Evolutionary conservation across 2,113 vertebrate genomes (phyloP).

Genomic region (Percina caprodes): DNA sequence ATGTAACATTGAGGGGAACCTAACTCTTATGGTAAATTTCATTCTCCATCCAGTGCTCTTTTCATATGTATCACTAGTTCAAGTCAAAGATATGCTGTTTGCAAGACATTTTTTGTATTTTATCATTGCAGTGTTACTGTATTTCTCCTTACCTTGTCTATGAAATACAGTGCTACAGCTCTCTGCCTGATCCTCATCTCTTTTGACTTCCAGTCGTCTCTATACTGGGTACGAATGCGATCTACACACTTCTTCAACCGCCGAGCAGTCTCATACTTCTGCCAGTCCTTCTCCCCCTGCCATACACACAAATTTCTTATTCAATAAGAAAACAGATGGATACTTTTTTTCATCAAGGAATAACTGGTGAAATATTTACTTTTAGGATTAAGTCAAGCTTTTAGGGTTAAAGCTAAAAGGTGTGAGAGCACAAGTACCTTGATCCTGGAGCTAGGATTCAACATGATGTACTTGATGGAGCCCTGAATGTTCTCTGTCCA

Average conservation of each 20-base stretch:
- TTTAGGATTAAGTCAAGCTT: neutral
- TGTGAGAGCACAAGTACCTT: slow-evolving; percentile 84
- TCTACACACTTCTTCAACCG: slow-evolving; percentile 95
- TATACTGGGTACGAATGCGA: slow-evolving; percentile 91
- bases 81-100: neutral
- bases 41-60: neutral
- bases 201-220: slow-evolving; percentile 98
- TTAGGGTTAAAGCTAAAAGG: neutral
- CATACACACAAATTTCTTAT: slow-evolving; percentile 4
- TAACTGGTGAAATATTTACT: neutral
- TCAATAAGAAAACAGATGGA: neutral
- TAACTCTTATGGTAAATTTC: neutral
- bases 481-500: slow-evolving; percentile 99
- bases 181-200: slow-evolving; percentile 98
- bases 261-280: slow-evolving; percentile 96
- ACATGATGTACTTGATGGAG: slow-evolving; percentile 98
- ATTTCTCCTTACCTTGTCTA: slow-evolving; percentile 89
- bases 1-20: neutral
- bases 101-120: neutral
- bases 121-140: neutral
- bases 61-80: neutral
- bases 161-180: slow-evolving; percentile 96
- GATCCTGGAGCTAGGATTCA: slow-evolving; percentile 97
- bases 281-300: slow-evolving; percentile 98
- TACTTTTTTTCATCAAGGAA: neutral